A percentile compares a stretch with the other conserved stretches of the same genome.
Evolutionary conservation across 2,797 vertebrate species (phyloP).

Genomic region (Monodelphis domestica): DNA sequence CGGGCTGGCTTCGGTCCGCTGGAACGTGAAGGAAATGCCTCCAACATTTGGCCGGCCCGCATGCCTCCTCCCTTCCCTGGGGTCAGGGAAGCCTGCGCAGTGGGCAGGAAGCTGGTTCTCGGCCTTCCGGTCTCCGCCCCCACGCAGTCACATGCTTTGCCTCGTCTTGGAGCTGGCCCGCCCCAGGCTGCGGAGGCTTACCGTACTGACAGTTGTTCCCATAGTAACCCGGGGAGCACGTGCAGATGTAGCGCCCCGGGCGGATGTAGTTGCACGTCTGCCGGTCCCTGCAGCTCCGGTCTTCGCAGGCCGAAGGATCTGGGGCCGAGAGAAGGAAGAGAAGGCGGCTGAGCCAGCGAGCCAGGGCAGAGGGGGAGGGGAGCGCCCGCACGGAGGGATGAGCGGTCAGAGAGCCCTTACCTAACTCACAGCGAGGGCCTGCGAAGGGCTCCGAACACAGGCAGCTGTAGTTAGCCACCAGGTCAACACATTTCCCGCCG

Average conservation of each 20-base stretch:
- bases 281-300: slow-evolving; percentile 83
- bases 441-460: slow-evolving; percentile 88
- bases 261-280: slow-evolving; percentile 86
- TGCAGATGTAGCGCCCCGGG: slow-evolving; percentile 85
- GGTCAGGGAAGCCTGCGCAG: too few relatives aligned
- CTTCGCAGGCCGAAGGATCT: slow-evolving; percentile 82
- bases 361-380: too few relatives aligned
- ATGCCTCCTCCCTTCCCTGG: too few relatives aligned
- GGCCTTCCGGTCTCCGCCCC: too few relatives aligned
- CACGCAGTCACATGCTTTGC: too few relatives aligned
- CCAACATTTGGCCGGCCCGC: too few relatives aligned
- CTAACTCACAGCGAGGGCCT: slow-evolving; percentile 93
- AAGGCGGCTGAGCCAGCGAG: slow-evolving; percentile 1
- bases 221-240: slow-evolving; percentile 88
- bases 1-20: too few relatives aligned
- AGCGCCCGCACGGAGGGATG: too few relatives aligned
- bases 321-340: slow-evolving; percentile 4
- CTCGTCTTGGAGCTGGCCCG: too few relatives aligned
- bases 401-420: slow-evolving; percentile 84
- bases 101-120: too few relatives aligned
- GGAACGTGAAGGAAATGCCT: too few relatives aligned
- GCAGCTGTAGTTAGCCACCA: slow-evolving; percentile 91
- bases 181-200: slow-evolving; percentile 53
- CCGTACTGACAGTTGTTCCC: slow-evolving; percentile 89
- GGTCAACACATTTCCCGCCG: slow-evolving; percentile 90